phyloP scores from a whole-genome alignment of 2,797 vertebrate genomes.

The Phalanger gymnotis region DNA sequence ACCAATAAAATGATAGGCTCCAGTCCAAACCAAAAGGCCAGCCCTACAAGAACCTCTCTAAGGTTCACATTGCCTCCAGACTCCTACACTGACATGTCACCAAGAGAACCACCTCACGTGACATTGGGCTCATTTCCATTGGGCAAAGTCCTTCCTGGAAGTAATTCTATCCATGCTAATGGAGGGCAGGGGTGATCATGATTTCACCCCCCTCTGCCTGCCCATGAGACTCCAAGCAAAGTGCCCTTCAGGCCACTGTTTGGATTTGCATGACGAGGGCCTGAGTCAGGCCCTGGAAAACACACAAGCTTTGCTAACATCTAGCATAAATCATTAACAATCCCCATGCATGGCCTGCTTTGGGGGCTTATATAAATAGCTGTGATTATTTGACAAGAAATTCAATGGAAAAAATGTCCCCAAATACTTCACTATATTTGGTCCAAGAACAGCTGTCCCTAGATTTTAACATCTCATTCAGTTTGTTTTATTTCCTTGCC shows the following conservation, averaged over 20 bases:
- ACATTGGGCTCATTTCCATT: not conserved
- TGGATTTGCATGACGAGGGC: conserved; percentile 60
- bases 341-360: conserved; percentile 73
- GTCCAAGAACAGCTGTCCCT: conserved; percentile 60
- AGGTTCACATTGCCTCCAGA: not conserved
- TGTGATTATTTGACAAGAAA: conserved; percentile 77
- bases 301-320: conserved; percentile 75
- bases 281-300: conserved; percentile 73
- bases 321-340: conserved; percentile 79
- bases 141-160: not conserved
- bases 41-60: not conserved
- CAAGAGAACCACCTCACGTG: not conserved
- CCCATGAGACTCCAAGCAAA: conserved; percentile 45
- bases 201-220: conserved; percentile 23
- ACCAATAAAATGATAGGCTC: not conserved
- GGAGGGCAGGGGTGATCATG: not conserved
- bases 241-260: conserved; percentile 45
- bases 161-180: not conserved
- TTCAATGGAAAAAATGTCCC: conserved; percentile 75
- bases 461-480: conserved; percentile 52
- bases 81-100: not conserved
- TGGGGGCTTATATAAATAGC: conserved; percentile 82
- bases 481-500: conserved; percentile 56
- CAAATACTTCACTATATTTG: conserved; percentile 76
- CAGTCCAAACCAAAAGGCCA: not conserved